A percentile compares a stretch with the other conserved stretches of the same genome.
Evolutionary conservation across 2,113 vertebrate genomes (phyloP).

Genomic region (Tor tambroides): DNA sequence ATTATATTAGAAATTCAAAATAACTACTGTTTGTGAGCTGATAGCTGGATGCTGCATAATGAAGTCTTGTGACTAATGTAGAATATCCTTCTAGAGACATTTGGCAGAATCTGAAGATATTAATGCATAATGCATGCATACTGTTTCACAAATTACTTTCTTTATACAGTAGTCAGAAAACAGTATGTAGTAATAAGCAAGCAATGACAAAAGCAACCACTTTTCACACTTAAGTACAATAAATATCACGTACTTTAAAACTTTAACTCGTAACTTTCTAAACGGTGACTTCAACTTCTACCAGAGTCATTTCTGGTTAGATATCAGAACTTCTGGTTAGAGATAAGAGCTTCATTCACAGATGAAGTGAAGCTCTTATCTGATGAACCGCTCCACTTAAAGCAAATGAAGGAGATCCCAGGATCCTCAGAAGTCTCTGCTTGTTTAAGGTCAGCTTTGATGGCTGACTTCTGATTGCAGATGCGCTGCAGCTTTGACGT

Average conservation of each 20-base stretch:
- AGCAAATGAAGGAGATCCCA: not conserved
- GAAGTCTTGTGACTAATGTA: no score
- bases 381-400: not conserved
- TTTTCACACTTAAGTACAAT: no score
- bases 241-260: no score
- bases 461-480: not conserved
- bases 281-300: no score
- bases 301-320: no score
- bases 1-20: not conserved
- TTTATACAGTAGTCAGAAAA: not conserved
- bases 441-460: not conserved
- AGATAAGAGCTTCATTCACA: not conserved
- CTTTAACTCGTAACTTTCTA: no score
- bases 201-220: no score
- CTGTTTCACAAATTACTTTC: no score
- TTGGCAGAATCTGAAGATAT: not conserved
- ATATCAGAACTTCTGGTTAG: no score
- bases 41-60: not conserved
- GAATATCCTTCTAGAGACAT: no score
- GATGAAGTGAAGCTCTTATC: not conserved
- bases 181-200: no score
- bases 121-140: not conserved
- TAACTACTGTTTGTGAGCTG: not conserved
- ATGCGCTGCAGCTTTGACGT: not conserved
- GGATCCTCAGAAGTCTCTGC: not conserved